These are phyloP conservation scores for Ranitomeya variabilis DNA, from an alignment of 2,113 vertebrate genomes.

Conservation along the genomic window DNA sequence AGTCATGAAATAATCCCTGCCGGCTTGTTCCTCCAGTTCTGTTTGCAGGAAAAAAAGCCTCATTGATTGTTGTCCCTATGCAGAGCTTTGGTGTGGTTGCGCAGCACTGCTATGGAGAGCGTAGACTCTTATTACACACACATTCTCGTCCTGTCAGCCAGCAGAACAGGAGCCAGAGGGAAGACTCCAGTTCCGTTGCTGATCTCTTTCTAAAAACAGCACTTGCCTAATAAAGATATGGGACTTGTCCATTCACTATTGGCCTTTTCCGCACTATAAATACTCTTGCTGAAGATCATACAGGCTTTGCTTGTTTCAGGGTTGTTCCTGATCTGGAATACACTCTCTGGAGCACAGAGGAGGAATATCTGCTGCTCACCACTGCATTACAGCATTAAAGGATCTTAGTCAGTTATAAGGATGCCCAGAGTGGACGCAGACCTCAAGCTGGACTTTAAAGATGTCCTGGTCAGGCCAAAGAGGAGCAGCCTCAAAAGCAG, in stretches of 20 bases:
- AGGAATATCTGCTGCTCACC: not conserved
- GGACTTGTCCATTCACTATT: conserved; percentile 63
- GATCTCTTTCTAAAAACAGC: conserved; percentile 67
- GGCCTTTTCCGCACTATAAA: conserved; percentile 77
- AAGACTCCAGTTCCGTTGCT: conserved; percentile 64
- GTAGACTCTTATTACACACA: conserved; percentile 21
- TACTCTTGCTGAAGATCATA: conserved; percentile 69
- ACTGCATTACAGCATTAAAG: conserved; percentile 1
- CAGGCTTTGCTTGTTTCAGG: conserved; percentile 75
- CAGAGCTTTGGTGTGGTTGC: conserved; percentile 38
- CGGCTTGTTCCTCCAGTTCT: not conserved
- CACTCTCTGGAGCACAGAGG: not conserved
- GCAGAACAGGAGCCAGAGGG: conserved; percentile 36
- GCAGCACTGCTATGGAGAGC: conserved; percentile 31
- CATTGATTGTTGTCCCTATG: conserved; percentile 28
- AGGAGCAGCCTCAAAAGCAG: conserved; percentile 96
- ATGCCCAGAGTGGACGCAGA: conserved; percentile 95
- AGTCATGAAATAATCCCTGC: not conserved
- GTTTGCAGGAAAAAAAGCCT: not conserved
- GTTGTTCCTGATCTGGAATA: not conserved
- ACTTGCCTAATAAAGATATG: conserved; percentile 84
- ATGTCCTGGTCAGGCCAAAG: conserved; percentile 95
- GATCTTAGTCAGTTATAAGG: conserved; percentile 53
- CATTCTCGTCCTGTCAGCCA: not conserved
- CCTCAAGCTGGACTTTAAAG: conserved; percentile 98